Evolutionary conservation across 2,888 invertebrate genomes (phyloP), one percentile per base, ranked within the genome.

Genomic region (Agriopis aurantiaria): DNA sequence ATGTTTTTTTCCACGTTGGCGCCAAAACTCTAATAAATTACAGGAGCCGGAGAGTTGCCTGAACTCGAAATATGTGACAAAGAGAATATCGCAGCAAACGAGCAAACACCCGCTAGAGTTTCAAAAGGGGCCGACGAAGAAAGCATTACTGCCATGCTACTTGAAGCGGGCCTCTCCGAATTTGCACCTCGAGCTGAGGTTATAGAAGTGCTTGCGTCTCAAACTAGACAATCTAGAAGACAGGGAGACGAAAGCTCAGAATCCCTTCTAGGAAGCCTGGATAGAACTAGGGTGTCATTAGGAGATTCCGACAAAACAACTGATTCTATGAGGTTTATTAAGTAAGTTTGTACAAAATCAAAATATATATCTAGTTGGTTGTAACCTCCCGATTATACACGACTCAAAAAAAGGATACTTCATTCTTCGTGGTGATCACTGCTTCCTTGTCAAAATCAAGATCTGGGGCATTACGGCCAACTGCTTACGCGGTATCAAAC

Each of bases 221-320:
- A 72, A 9, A 64, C 72, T 4, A 75, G 71, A 43, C 49, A 48
- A 3, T 69, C 71, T 1, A 71, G 71, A 8, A 68, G 76, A 33
- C 72, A 67, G 17, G 78, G 67, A 0, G 88, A 88, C 67, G 86
- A 83, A 0, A 73, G 80, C 7, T 85, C 88, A 0, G 93, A 93
- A 65, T 89, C 92, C 0, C 91, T 82, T 0, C 69, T 92, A 33
- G 93, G 93, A 3, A 93, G 93, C 69, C 73, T 92, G 17, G 93
- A 93, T 66, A 82, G 93, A 17, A 93, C 93, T 0, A 90, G 87
- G 69, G 93, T 93, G 49, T 93, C 93, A 5, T 83, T 93, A 1
- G 93, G 93, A 0, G 91, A 91, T 46, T 90, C 92, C 0, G 90
- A 86, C 6, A 79, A 78, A 7, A 89, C 90, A 0, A 91, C 92